Evolutionary conservation across 2,888 invertebrate genomes (phyloP), one percentile per base, ranked within the genome.

Genomic region (Nycteola revayana): DNA sequence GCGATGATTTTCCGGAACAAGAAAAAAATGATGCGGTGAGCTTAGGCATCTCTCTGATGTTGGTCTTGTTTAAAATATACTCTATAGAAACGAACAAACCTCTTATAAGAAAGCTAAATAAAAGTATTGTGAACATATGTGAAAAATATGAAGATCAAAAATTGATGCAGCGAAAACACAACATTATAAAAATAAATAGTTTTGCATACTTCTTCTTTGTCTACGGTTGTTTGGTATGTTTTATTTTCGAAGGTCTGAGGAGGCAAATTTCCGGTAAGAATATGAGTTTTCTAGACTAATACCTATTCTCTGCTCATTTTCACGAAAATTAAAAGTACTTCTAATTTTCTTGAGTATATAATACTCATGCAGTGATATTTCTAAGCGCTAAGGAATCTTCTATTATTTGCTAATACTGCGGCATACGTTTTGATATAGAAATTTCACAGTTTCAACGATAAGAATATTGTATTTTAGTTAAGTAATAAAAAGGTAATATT

Each of bases 31-130:
- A 88, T 42, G 70, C 75, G 0, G 56, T 80, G 1, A 73, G 78
- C n/a, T 80, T 87, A 14, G 73, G 80, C 3, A 70, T 82, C 26
- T 81, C 81, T 42, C 87, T 87, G 34, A 71, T 77, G 0, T 71
- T 86, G 25, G 78, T 85, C 28, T 62, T 83, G 64, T 61, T 78
- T 26, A 87, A 87, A 57, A 64, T 83, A 44, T 60, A 66, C 9
- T 79, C 71, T 2, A 66, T 87, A 7, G 46, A 77, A 28, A 27
- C 38, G 0, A 75, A 80, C 24, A 85, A 82, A 43, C 42, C 66
- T 18, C 42, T 66, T 5, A 64, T 85, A 32, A 77, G 66, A 44
- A 49, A 44, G 7, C 50, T 84, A 46, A 80, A 78, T 51, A 45
- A 45, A 10, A 75, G 74, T 36, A 73, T 84, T 61, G 66, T 79